Conservation (phyloP, 2,113 vertebrate species). For the Enhydra lutris region DNA sequence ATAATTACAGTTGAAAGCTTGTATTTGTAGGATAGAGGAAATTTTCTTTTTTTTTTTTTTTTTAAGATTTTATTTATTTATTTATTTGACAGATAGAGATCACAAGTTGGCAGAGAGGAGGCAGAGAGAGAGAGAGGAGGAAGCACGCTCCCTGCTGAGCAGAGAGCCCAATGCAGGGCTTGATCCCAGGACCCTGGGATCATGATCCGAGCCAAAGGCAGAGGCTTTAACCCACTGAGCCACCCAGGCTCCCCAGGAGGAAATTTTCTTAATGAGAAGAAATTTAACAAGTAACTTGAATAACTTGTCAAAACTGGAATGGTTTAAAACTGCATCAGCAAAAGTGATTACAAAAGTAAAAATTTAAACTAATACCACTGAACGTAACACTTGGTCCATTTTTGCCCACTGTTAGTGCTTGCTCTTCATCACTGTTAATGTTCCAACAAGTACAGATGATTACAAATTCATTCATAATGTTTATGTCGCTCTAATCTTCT, state of each 20-base stretch:
- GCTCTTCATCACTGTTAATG: not conserved
- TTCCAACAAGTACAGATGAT: not conserved
- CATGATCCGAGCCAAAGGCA: no score
- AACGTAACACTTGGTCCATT: not conserved
- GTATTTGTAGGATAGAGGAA: not conserved
- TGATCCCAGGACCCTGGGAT: no score
- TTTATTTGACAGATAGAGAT: no score
- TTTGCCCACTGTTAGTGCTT: not conserved
- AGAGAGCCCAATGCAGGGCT: no score
- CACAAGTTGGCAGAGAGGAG: no score
- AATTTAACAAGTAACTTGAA: not conserved
- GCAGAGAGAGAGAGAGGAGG: no score
- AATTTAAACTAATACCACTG: not conserved
- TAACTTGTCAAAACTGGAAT: not conserved
- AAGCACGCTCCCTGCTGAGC: no score
- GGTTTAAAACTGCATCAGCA: not conserved
- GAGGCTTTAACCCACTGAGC: no score
- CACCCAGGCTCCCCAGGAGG: not conserved
- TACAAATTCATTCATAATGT: not conserved
- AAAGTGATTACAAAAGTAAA: not conserved
- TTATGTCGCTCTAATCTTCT: not conserved
- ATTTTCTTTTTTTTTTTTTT: not conserved
- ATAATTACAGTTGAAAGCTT: not conserved
- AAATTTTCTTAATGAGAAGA: conserved; percentile 7
- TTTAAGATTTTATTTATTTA: no score